Base-by-base conservation (phyloP, 2,113 vertebrate species). In the Oncorhynchus masou region DNA sequence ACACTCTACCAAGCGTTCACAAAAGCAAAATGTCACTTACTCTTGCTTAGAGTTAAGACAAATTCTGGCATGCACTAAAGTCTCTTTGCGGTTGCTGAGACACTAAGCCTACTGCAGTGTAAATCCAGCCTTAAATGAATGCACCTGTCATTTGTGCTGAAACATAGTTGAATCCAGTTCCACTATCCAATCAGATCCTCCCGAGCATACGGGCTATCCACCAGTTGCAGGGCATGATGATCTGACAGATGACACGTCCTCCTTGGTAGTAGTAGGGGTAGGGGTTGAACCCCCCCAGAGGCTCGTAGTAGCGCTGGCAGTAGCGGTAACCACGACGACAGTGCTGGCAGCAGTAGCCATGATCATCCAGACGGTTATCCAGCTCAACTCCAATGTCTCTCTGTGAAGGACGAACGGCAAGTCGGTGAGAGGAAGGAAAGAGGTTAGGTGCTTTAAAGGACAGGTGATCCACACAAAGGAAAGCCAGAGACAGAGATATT, bases 191-290 rank as follows among this genome's bases (percentile, higher is more conserved):
- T 91, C 93, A 99, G 85, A 98, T 90, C 77, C 97, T 89, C 70
- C 97, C 97, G 82, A 98, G 91, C 96, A 98, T 99, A 54, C 97
- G 93, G 0, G 96, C 96, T 2, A 98, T 95, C 97, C 97, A 98
- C 96, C 97, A 99, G 92, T 98, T 98, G 92, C 97, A 98, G 31
- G 97, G 97, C 97, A 99, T 98, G 86, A 98, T 95, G 75, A 97
- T 83, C 24, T 96, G 94, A 90, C 97, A 99, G 90, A 99, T 96
- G 83, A 97, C 96, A 22, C 95, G 88, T 11, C 97, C 96, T 24
- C 96, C 96, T 90, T 95, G 95, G 92, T 98, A 98, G 91, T 95
- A 98, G 91, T 99, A 99, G 0, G 97, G 97, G 89, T 97, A 97
- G 0, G 95, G 97, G 91, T 96, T 92, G 89, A 95, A 98, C 75